Conservation (phyloP, 1,140 invertebrate genomes). For the Drosophila punjabiensis region DNA sequence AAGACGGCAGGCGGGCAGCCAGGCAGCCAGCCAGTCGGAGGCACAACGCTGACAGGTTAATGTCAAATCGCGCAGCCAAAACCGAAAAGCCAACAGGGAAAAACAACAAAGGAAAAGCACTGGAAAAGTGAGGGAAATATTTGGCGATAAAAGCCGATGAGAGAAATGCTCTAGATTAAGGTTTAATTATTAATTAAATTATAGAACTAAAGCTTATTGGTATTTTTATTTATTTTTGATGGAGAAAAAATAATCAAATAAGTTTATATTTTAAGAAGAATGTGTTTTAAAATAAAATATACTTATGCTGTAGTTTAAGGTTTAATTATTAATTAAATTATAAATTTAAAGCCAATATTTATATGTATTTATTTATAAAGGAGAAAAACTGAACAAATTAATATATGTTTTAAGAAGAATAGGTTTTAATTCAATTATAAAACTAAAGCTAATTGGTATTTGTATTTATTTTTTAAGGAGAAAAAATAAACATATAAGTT, state of each 20-base stretch:
- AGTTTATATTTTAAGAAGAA: no score
- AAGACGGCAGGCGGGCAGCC: constrained; percentile 49
- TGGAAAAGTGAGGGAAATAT: not conserved
- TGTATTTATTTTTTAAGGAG: no score
- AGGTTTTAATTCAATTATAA: no score
- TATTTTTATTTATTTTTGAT: not conserved
- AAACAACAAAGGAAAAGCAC: constrained; percentile 34
- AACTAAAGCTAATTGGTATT: no score
- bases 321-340: not conserved
- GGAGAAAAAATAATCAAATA: not conserved
- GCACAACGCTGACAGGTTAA: constrained; percentile 70
- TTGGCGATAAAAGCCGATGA: not conserved
- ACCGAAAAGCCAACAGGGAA: constrained; percentile 61
- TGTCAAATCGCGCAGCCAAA: constrained; percentile 74
- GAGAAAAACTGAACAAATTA: not conserved
- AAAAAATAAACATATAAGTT: no score
- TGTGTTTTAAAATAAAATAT: no score
- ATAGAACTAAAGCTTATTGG: not conserved
- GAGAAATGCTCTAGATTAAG: not conserved
- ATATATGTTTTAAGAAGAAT: no score
- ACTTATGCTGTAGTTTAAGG: not conserved
- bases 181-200: not conserved
- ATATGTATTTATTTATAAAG: not conserved
- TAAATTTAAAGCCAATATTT: not conserved
- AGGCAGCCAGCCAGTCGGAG: constrained; percentile 42